Evolutionary conservation across 2,113 vertebrate species (phyloP), one percentile per base, ranked within the genome.

Genomic region (Mus spicilegus): DNA sequence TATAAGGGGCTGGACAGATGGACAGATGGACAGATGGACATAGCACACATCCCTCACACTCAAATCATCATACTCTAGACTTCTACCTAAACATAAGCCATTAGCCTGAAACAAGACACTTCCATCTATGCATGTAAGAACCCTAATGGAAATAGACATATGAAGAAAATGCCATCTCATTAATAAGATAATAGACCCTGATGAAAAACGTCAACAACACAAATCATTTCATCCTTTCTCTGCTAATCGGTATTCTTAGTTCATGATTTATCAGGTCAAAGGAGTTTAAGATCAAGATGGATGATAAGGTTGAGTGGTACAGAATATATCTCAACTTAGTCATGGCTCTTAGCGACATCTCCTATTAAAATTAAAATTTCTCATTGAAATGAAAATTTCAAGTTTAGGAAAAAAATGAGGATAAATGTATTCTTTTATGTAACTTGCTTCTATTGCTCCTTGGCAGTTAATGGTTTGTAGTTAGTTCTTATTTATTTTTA

Each of bases 361-460:
- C 80, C 56, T 24, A 63, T 84, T 84, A 61, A 61, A 82, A 82
- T 94, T 92, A 93, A 95, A 93, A 93, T 92, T 88, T 94, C 51
- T 65, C 87, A 93, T 49, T 70, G 80, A 95, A 6, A 17, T 87
- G 80, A 95, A 92, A 95, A 65, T 95, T 98, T 95, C 89, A 95
- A 82, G 42, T 96, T 91, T 89, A 95, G 75, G 46, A 92, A 93
- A 22, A 22, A 86, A 93, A 94, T 78, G 90, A 65, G 26, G 58
- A 65, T 65, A 42, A 95, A 89, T 87, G 72, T 92, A 89, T 81
- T 94, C 36, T 90, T 70, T 84, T 88, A 89, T 4, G 61, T 73
- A 91, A 78, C 3, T n/a, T 69, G 36, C 20, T 95, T 93, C 73
- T 84, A 63, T 51, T 95, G 87, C 58, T 96, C 91, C 67, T 76